These are phyloP conservation scores for Lasioglossum marginatum DNA, from an alignment of 2,888 invertebrate genomes.

Conservation along the genomic window DNA sequence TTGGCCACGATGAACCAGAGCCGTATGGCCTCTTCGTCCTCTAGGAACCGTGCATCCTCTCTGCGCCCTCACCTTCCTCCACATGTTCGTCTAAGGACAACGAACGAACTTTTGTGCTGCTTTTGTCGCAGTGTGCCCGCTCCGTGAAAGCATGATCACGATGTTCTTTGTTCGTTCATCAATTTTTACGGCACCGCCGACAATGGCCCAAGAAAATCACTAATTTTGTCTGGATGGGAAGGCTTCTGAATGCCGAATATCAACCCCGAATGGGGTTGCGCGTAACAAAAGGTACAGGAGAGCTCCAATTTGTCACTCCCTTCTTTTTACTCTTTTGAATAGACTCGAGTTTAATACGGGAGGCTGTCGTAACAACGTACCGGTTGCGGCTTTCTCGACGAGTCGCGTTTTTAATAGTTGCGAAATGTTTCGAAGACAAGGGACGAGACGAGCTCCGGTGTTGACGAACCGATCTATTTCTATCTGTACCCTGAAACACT, in stretches of 20 bases:
- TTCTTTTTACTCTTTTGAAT: conserved; percentile 57
- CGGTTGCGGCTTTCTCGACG: neutral
- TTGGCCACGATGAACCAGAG: conserved; percentile 90
- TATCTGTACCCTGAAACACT: conserved; percentile 46
- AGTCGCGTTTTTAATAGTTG: neutral
- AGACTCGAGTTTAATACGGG: conserved; percentile 43
- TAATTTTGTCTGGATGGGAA: conserved; percentile 38
- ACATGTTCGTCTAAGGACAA: conserved; percentile 85
- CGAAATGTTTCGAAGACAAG: neutral
- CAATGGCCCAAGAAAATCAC: conserved; percentile 53
- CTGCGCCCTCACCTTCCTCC: conserved; percentile 87
- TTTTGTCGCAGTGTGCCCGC: neutral
- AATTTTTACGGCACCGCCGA: conserved; percentile 19
- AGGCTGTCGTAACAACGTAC: conserved; percentile 39
- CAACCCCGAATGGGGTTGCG: conserved; percentile 25
- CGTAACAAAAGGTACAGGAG: conserved; percentile 71
- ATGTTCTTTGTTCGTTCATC: neutral
- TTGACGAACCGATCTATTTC: conserved; percentile 6
- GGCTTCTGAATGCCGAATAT: conserved; percentile 35
- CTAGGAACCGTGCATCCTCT: conserved; percentile 88
- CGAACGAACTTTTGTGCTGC: neutral
- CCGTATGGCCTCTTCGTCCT: conserved; percentile 93
- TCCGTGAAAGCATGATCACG: neutral
- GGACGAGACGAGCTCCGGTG: neutral
- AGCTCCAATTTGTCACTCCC: conserved; percentile 69